phyloP scores from a whole-genome alignment of 2,888 invertebrate genomes.

The Agrochola macilenta region DNA sequence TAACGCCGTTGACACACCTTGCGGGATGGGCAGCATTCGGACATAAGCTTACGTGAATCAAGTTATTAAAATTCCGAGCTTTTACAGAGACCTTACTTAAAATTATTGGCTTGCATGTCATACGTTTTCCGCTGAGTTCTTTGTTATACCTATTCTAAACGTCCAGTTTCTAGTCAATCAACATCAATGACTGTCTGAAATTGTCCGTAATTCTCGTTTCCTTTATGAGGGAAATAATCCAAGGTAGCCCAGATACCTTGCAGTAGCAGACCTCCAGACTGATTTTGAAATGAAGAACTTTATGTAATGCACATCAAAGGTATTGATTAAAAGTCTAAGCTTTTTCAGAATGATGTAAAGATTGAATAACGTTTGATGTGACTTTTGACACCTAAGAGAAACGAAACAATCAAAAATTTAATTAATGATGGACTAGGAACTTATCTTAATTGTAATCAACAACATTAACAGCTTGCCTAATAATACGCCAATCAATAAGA shows the following conservation, averaged over 20 bases:
- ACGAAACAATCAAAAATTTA: constrained; percentile 16
- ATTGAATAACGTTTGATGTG: constrained; percentile 11
- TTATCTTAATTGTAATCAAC: constrained; percentile 38
- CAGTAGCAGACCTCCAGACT: too few relatives aligned
- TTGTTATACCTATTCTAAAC: neutral
- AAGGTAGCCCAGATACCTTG: too few relatives aligned
- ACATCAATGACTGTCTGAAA: neutral
- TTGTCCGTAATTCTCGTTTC: neutral
- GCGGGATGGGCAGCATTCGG: constrained; percentile 33
- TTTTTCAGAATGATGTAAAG: neutral
- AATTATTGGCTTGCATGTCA: neutral
- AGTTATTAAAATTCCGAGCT: constrained; percentile 1
- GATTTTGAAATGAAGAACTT: too few relatives aligned
- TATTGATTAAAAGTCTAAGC: neutral
- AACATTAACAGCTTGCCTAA: constrained; percentile 21
- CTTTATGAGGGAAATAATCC: too few relatives aligned
- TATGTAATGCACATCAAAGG: neutral
- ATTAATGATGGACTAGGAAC: constrained; percentile 29
- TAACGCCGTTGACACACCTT: constrained; percentile 34
- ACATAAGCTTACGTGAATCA: constrained; percentile 26
- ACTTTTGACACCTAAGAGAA: neutral
- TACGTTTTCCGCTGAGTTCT: neutral
- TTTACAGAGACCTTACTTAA: neutral
- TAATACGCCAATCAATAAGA: constrained; percentile 33
- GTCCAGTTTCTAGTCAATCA: neutral